A percentile compares a stretch with the other conserved stretches of the same genome.
These are phyloP conservation scores for Acronicta psi DNA, from an alignment of 2,888 invertebrate species.

Conservation along the genomic window DNA sequence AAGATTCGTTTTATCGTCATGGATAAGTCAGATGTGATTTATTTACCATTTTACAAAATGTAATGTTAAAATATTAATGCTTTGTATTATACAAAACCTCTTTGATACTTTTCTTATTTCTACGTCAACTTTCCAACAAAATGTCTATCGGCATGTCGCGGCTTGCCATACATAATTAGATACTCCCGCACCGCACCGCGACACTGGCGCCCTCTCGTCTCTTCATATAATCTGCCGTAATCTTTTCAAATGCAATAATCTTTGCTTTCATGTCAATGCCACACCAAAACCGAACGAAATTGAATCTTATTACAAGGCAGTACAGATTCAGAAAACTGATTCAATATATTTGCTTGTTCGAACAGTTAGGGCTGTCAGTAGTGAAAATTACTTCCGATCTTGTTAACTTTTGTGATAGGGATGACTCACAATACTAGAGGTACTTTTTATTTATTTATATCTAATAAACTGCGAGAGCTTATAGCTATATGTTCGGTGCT, in stretches of 20 bases:
- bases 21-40: no score
- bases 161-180: conserved; percentile 65
- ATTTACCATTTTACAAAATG: no score
- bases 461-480: no score
- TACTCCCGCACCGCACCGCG: conserved; percentile 58
- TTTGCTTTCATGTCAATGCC: conserved; percentile 48
- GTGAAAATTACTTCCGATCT: conserved; percentile 74
- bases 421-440: conserved; percentile 31
- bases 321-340: conserved; percentile 24
- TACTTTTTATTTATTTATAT: no score
- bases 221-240: conserved; percentile 67
- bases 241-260: conserved; percentile 67
- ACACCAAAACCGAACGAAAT: conserved; percentile 29
- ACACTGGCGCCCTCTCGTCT: conserved; percentile 43
- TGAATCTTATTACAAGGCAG: conserved; percentile 39
- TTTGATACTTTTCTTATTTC: neutral
- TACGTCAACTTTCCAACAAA: neutral
- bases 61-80: no score
- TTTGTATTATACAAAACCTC: no score
- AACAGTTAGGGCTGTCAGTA: conserved; percentile 66
- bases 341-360: conserved; percentile 32
- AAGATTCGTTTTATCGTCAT: no score
- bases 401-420: conserved; percentile 66
- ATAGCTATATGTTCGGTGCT: no score
- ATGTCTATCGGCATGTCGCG: conserved; percentile 1